A percentile compares a stretch with the other conserved stretches of the same genome.
Conservation (phyloP, 2,113 vertebrate genomes). For the Xiphorhynchus elegans region DNA sequence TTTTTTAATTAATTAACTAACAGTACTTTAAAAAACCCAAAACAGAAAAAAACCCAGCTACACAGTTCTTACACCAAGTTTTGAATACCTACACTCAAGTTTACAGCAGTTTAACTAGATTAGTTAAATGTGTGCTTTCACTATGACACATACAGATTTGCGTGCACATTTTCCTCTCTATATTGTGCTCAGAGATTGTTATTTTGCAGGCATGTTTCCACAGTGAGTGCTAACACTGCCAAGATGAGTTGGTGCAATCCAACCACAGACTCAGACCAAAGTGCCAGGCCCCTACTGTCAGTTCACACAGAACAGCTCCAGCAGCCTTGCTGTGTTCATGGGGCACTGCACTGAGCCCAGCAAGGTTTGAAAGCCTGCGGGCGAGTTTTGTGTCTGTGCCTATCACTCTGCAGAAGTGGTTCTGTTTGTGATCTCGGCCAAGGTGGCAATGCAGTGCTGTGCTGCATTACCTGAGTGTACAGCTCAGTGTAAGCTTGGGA, state of each 20-base stretch:
- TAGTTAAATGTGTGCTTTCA: neutral
- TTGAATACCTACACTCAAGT: neutral
- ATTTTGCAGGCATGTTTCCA: neutral
- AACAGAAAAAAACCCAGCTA: neutral
- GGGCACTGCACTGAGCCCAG: neutral
- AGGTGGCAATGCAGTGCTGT: accelerated
- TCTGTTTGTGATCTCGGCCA: neutral
- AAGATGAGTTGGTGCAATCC: neutral
- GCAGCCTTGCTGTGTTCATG: neutral
- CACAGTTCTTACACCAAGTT: neutral
- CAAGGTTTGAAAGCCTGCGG: neutral
- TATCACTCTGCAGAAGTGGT: neutral
- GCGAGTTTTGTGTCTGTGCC: neutral
- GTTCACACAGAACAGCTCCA: neutral
- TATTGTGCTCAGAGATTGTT: neutral
- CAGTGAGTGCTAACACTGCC: neutral
- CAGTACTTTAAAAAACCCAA: neutral
- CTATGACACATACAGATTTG: neutral
- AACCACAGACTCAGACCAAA: neutral
- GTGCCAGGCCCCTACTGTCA: neutral
- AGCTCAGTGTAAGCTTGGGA: neutral
- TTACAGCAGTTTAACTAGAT: neutral
- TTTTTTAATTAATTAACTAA: neutral
- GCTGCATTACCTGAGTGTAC: accelerated
- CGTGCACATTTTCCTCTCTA: neutral